Evolutionary conservation across 2,797 vertebrate genomes (phyloP).

Genomic region (Botia almorhae): DNA sequence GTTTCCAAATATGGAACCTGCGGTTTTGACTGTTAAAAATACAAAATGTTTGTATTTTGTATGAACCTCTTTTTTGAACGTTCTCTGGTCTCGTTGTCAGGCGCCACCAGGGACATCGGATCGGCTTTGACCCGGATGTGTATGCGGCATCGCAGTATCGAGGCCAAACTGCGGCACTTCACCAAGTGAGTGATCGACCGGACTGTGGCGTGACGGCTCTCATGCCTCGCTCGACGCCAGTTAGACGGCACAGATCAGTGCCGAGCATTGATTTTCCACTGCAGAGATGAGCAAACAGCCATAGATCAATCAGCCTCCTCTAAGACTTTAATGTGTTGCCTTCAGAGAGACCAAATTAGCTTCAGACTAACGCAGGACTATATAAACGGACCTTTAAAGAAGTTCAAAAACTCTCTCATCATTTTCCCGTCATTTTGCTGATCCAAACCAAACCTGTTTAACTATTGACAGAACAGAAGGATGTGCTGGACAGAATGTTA

Average conservation of each 20-base stretch:
- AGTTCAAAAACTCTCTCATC: neutral
- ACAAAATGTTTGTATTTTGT: neutral
- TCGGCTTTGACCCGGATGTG: constrained; percentile 97
- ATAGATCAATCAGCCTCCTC: constrained; percentile 53
- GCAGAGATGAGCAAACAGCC: constrained; percentile 52
- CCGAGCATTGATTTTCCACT: constrained; percentile 61
- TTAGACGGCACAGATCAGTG: constrained; percentile 40
- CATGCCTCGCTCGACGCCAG: constrained; percentile 43
- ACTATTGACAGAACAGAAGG: neutral
- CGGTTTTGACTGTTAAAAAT: neutral
- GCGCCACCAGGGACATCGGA: constrained; percentile 94
- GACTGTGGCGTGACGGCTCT: constrained; percentile 43
- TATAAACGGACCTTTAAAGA: constrained; percentile 8
- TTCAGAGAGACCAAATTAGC: constrained; percentile 54
- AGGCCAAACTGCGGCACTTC: constrained; percentile 94
- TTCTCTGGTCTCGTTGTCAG: constrained; percentile 69
- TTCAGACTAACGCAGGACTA: constrained; percentile 20
- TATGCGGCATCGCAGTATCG: constrained; percentile 97
- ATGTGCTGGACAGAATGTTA: neutral
- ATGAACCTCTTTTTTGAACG: neutral
- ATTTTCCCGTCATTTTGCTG: neutral
- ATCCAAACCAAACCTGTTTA: neutral
- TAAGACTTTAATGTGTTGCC: constrained; percentile 54
- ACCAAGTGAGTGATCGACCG: constrained; percentile 85
- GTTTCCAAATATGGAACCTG: neutral